Conservation (phyloP, 2,113 vertebrate genomes). For the Cephalopholis sonnerati region DNA sequence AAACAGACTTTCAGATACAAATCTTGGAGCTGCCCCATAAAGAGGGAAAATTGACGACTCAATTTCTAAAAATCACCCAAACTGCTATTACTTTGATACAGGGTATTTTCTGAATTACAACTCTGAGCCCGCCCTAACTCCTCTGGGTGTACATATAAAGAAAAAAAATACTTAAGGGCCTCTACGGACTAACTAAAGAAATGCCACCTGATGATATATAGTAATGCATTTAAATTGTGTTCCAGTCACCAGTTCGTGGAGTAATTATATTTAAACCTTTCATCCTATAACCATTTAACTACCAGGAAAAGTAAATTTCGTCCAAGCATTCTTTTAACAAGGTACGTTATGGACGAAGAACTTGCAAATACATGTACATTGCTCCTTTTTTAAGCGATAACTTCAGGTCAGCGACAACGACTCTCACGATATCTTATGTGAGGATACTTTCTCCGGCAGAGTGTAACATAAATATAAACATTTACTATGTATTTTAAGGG, state of each 20-base stretch:
- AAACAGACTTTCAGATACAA: background rate
- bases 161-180: background rate
- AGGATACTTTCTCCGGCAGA: background rate
- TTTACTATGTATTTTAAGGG: background rate
- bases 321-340: no score
- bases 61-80: background rate
- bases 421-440: background rate
- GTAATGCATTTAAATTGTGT: background rate
- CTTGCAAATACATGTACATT: no score
- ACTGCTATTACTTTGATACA: background rate
- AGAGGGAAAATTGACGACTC: background rate
- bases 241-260: background rate
- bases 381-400: background rate
- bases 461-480: background rate
- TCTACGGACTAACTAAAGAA: accelerated
- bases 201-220: background rate
- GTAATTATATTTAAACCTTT: background rate
- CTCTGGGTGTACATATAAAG: background rate
- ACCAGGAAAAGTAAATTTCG: background rate
- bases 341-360: background rate
- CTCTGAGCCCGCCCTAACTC: background rate
- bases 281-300: background rate
- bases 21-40: background rate
- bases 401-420: background rate
- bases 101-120: background rate